Evolutionary conservation across 64 coral and sea anemone genomes (phyloP), one percentile per base, ranked within the genome.

Genomic region (Montipora foliosa): DNA sequence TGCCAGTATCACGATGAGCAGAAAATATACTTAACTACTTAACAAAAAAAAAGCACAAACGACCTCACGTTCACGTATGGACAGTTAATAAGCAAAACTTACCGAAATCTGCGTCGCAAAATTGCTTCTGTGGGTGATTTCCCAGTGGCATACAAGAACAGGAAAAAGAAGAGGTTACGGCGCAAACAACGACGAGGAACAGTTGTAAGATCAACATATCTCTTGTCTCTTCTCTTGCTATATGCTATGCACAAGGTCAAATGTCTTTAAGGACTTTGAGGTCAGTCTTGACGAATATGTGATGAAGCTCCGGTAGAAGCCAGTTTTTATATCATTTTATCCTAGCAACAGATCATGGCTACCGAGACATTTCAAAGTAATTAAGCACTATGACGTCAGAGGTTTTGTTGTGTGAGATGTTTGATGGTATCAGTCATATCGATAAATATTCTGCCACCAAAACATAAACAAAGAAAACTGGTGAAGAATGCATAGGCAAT

Each of bases 101-200:
- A 84, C 81, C 81, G 37, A 68, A 84, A n/a, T 48, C 60, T 6
- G 81, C 81, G 10, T 84, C 16, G 15, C 59, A 84, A 44, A 84
- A 84, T 47, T 84, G 81, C 17, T 68, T 68, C 47, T 84, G 81
- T 15, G 81, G 81, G 11, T 84, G 81, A 19, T 67, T 24, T 9
- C 29, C 53, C 44, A 84, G 15, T 21, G 29, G 68, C 16, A 48
- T 55, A 58, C 81, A 66, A 1, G 81, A 55, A 80, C 81, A 66
- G 1, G 81, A 55, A 37, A 84, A 44, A 7, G 60, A 84, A 5
- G 60, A n/a, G 0, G 81, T 44, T 64, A 84, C 81, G 5, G 13
- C 29, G 44, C 44, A 84, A 45, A 68, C 6, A 10, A 46, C 16
- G 13, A 84, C 47, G 2, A 84, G 44, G 2, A 68, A 37, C 8